Evolutionary conservation across 1,140 invertebrate genomes (phyloP), one percentile per base, ranked within the genome.

Genomic region (Cylas formicarius): DNA sequence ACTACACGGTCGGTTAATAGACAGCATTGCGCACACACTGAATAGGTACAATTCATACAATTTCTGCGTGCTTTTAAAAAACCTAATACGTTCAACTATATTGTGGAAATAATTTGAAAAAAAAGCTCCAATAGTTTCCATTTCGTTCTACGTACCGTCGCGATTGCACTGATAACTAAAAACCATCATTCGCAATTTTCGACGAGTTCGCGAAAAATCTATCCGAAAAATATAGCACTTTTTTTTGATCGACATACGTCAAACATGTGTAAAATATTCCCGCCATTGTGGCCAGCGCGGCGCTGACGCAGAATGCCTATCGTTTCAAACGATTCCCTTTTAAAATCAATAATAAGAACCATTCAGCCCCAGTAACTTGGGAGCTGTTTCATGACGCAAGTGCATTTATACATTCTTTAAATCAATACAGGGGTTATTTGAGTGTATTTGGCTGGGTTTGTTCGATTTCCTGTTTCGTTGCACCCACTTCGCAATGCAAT

Each of bases 1-100:
- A 52, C 48, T 55, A 53, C 44, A 45, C 42, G 34, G 50, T 52
- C 55, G 48, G 59, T 55, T 48, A 53, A 56, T 50, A 55, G 45
- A 50, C 36, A 44, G 57, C 52, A 53, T 61, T 56, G 56, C 58
- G 59, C 59, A 59, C 55, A 56, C 52, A 58, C 56, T 53, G 40
- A 57, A 59, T 55, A 53, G 52, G 51, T 57, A 60, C 58, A 60
- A 58, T 58, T 60, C 55, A 60, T 56, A 54, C 52, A 56, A 55
- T 56, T 60, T 50, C 49, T 52, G 49, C 53, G 44, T 55, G 45
- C 49, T 55, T 57, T 56, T 57, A 53, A 55, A 57, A 59, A 55
- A 55, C 42, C 36, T 54, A 54, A 56, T 56, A 51, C 45, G 53
- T 56, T 44, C 46, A 48, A 35, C 37, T 44, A 27, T 23, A 14